Base-by-base conservation (phyloP, 2,797 vertebrate genomes). In the Cetoscarus ocellatus region DNA sequence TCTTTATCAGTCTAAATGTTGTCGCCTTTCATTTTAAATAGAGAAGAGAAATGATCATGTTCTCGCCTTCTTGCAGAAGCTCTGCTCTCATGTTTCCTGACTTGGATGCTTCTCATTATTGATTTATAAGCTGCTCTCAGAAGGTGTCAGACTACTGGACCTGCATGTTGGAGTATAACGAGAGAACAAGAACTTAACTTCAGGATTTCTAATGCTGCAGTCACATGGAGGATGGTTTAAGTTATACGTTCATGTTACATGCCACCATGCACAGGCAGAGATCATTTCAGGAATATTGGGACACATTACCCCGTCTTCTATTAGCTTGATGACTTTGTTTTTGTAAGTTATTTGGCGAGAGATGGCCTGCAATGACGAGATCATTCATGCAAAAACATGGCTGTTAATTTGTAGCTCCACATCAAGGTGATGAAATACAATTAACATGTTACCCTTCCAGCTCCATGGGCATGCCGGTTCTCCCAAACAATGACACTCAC, bases 101-200 rank as follows among this genome's bases (percentile, higher is more conserved):
- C 59, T 67, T 67, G 58, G 14, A 71, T 40, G 67, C 60, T 39
- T 6, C 54, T 5, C 13, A 86, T 93, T 66, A 77, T 81, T 92
- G 82, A 91, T 93, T 87, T 60, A 92, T 83, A 8, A 66, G 10
- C 43, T 64, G 12, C 64, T 64, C 52, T 67, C 67, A 47, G 10
- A 78, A 81, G 63, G 83, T 83, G 85, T 85, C 75, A 59, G 58
- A 18, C 57, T 80, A 48, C 44, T 70, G 56, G 38, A 17, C 19
- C 1, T 70, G 5, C 2, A 7, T 42, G 52, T 56, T 27, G 12
- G 36, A 50, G 50, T 18, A 58, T 64, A 48, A 64, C 44, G 18
- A 18, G 15, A 49, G 34, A n/a, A 68, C 39, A 43, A 11, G 19
- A 51, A 50, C 42, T 62, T 44, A 77, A 73, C 59, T 45, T 65